Evolutionary conservation across 2,797 vertebrate species (phyloP).

Genomic region (Premnoplex brunnescens): DNA sequence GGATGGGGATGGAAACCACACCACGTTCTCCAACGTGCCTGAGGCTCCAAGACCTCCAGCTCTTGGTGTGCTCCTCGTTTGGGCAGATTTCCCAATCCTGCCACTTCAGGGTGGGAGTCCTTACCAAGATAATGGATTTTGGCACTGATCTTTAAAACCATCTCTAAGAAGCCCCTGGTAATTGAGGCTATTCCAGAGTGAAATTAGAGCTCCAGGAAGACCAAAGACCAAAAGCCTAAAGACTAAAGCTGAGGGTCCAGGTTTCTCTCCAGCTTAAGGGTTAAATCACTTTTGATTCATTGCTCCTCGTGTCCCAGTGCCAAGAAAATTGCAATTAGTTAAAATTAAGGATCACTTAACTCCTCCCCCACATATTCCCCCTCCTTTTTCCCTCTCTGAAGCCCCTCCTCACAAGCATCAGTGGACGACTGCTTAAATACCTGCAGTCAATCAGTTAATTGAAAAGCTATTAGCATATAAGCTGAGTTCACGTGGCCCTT

Average conservation of each 20-base stretch:
- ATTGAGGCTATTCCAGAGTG: neutral
- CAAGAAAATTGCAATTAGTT: neutral
- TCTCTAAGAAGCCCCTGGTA: neutral
- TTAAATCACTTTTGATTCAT: neutral
- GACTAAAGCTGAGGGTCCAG: neutral
- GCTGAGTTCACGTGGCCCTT: neutral
- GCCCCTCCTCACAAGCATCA: neutral
- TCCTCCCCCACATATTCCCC: neutral
- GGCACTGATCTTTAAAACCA: neutral
- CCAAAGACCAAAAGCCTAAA: neutral
- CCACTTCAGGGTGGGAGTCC: neutral
- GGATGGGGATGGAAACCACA: neutral
- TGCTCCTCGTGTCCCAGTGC: neutral
- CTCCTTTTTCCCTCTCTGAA: neutral
- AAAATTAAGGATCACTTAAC: neutral
- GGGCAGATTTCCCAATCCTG: neutral
- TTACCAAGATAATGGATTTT: neutral
- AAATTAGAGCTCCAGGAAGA: neutral
- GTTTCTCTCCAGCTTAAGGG: neutral
- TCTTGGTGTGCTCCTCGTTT: neutral
- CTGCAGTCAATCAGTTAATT: neutral
- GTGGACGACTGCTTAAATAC: neutral
- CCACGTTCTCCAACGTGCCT: fast-evolving
- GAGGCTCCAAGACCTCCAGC: neutral
- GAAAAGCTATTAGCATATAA: neutral